Percentiles rank a stretch among this genome's conserved stretches.
These are phyloP conservation scores for Stegodyphus mimosarum DNA, from an alignment of 1,140 invertebrate genomes.

Conservation along the genomic window DNA sequence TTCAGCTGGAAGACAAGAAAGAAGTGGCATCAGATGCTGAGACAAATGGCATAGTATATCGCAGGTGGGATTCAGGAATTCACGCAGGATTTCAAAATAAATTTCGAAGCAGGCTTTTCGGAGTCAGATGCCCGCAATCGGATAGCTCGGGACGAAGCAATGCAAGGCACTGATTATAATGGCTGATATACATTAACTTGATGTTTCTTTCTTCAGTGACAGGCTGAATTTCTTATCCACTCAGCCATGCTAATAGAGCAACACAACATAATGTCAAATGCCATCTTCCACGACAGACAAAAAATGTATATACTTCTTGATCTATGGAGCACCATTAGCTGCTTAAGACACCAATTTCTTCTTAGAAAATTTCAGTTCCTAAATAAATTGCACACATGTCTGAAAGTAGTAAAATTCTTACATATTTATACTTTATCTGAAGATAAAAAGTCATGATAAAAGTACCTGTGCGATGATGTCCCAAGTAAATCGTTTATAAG, in stretches of 20 bases:
- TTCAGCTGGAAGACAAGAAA: slow-evolving; percentile 54
- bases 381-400: slow-evolving; percentile 46
- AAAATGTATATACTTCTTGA: slow-evolving; percentile 19
- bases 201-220: neutral
- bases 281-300: neutral
- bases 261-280: slow-evolving; percentile 9
- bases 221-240: neutral
- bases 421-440: neutral
- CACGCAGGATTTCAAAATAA: slow-evolving; percentile 2
- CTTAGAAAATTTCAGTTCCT: slow-evolving; percentile 32
- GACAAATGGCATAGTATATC: slow-evolving; percentile 4
- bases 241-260: slow-evolving; percentile 15
- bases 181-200: slow-evolving; percentile 25
- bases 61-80: slow-evolving; percentile 7
- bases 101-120: neutral
- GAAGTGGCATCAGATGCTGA: slow-evolving; percentile 45
- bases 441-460: slow-evolving; percentile 30
- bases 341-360: slow-evolving; percentile 47
- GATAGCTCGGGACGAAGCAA: slow-evolving; percentile 27
- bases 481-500: slow-evolving; percentile 13
- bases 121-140: slow-evolving; percentile 21
- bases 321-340: slow-evolving; percentile 53
- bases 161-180: slow-evolving; percentile 43
- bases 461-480: slow-evolving; percentile 49
- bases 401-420: slow-evolving; percentile 42